Conservation (phyloP, 1,140 invertebrate species). For the Megalopta genalis region DNA sequence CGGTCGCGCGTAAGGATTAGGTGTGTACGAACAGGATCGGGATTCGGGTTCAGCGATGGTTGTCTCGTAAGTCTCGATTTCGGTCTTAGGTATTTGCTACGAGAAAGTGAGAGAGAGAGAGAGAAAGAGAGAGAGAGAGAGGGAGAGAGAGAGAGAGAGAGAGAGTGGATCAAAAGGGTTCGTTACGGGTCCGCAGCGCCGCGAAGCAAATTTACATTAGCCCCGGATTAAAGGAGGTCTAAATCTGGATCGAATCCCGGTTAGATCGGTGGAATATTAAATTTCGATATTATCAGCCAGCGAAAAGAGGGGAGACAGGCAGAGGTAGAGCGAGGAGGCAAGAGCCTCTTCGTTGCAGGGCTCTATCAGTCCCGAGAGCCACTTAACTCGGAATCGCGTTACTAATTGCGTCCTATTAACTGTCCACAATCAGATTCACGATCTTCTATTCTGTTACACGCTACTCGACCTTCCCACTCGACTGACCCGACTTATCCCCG, state of each 20-base stretch:
- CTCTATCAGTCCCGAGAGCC: constrained; percentile 15
- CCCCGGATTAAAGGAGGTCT: constrained; percentile 8
- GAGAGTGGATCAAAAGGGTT: background rate
- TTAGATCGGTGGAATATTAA: constrained; percentile 37
- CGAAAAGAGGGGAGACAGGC: background rate
- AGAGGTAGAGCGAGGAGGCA: too few relatives aligned
- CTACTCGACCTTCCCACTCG: background rate
- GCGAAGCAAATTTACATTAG: background rate
- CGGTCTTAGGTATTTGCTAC: background rate
- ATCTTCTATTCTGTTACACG: constrained; percentile 28
- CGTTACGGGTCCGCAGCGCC: background rate
- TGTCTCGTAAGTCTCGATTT: constrained; percentile 16
- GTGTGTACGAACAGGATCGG: background rate
- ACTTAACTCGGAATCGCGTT: constrained; percentile 31
- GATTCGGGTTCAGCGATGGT: background rate
- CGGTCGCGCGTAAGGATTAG: constrained; percentile 10
- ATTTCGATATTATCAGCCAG: constrained; percentile 19
- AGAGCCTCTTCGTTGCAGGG: too few relatives aligned
- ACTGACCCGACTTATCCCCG: constrained; percentile 1
- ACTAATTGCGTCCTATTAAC: constrained; percentile 35
- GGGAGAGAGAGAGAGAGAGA: too few relatives aligned
- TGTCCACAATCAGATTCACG: constrained; percentile 39
- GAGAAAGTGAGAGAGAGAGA: background rate
- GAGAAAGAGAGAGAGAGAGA: too few relatives aligned
- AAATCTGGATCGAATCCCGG: constrained; percentile 13